Conservation (phyloP, 2,797 vertebrate genomes). For the Melanotaenia nigrans region DNA sequence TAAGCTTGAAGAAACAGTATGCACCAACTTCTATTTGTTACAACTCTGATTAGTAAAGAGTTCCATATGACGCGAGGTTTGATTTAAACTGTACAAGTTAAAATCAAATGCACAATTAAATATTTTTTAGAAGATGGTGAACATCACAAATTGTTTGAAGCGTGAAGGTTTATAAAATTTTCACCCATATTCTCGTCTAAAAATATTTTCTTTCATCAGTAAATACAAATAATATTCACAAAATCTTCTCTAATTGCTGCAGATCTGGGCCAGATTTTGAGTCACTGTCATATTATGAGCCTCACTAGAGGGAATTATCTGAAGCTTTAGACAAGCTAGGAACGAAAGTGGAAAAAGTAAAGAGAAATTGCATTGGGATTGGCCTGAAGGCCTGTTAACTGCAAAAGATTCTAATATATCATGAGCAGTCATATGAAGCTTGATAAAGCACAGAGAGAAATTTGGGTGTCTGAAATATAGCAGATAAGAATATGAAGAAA, state of each 20-base stretch:
- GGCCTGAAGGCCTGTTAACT: background rate
- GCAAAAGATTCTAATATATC: background rate
- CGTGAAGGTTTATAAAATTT: background rate
- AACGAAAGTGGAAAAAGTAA: background rate
- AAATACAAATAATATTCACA: background rate
- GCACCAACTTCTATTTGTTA: background rate
- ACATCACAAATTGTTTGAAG: background rate
- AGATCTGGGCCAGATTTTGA: conserved; percentile 5
- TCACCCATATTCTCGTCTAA: background rate
- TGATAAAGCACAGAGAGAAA: background rate
- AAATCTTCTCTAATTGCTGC: background rate
- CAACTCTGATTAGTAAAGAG: background rate
- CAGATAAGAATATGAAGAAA: background rate
- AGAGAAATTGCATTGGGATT: background rate
- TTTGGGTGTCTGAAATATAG: background rate
- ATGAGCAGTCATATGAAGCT: background rate
- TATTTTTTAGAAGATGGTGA: background rate
- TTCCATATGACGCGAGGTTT: background rate
- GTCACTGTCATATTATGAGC: background rate
- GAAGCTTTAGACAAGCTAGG: background rate
- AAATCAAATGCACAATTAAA: background rate
- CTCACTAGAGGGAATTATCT: background rate
- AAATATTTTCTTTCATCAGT: background rate
- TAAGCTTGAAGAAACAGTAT: background rate
- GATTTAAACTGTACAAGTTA: background rate